phyloP scores from a whole-genome alignment of 2,888 invertebrate species.

The Stenodera caucasica region DNA sequence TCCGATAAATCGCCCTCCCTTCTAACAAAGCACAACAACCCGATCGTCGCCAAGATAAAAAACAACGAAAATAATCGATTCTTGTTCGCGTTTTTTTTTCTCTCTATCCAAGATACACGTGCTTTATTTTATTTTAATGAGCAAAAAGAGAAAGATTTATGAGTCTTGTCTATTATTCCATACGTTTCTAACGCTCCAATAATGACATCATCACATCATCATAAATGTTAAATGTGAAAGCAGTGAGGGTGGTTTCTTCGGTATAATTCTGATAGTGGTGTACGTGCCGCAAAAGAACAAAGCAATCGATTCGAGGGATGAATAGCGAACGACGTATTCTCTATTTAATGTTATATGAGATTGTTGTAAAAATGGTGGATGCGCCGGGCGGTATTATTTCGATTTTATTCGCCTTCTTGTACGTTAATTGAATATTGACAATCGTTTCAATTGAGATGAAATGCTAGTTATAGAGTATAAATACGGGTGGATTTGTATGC shows the following conservation, averaged over 20 bases:
- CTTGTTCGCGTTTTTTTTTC: no score
- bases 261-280: neutral
- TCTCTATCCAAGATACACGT: neutral
- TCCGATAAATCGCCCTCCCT: no score
- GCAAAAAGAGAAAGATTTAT: neutral
- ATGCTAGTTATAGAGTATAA: neutral
- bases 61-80: no score
- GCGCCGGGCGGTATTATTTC: neutral
- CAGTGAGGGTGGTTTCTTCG: neutral
- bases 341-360: no score
- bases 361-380: neutral
- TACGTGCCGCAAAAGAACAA: neutral
- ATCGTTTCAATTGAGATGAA: neutral
- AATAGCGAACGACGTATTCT: neutral
- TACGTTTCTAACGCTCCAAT: constrained; percentile 27
- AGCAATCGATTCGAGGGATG: neutral
- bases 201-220: constrained; percentile 35
- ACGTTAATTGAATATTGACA: neutral
- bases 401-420: neutral
- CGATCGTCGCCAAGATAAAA: no score
- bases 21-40: no score
- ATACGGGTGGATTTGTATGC: neutral
- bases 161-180: constrained; percentile 26
- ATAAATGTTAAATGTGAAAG: constrained; percentile 34
- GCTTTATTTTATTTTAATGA: neutral